phyloP scores from a whole-genome alignment of 2,888 invertebrate species.

The Chymomyza caudatula region DNA sequence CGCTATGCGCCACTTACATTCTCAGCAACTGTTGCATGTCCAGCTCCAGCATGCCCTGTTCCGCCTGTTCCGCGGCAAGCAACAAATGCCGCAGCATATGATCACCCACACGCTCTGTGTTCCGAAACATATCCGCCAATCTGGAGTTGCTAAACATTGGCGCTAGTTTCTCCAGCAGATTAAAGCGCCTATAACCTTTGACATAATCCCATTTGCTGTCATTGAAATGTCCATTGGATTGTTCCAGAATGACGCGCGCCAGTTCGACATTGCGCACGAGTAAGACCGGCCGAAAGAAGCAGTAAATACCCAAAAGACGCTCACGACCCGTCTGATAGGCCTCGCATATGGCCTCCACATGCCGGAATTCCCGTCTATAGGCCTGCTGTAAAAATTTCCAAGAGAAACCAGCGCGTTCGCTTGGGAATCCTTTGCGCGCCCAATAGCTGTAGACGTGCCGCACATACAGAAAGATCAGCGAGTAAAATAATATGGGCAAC shows the following conservation, averaged over 20 bases:
- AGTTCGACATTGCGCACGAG: slow-evolving; percentile 82
- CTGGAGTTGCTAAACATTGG: slow-evolving; percentile 83
- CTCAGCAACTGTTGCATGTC: slow-evolving; percentile 62
- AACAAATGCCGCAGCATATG: slow-evolving; percentile 79
- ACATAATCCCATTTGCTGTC: slow-evolving; percentile 82
- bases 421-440: slow-evolving; percentile 72
- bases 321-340: slow-evolving; percentile 68
- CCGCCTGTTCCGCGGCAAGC: slow-evolving; percentile 35
- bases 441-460: slow-evolving; percentile 74
- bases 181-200: slow-evolving; percentile 80
- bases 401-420: slow-evolving; percentile 51
- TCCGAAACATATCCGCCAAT: slow-evolving; percentile 82
- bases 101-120: slow-evolving; percentile 81
- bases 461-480: slow-evolving; percentile 55
- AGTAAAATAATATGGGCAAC: slow-evolving; percentile 67
- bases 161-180: slow-evolving; percentile 82
- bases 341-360: slow-evolving; percentile 64
- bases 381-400: slow-evolving; percentile 57
- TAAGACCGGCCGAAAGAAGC: slow-evolving; percentile 82
- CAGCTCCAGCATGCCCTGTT: slow-evolving; percentile 53
- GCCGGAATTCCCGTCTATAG: slow-evolving; percentile 70
- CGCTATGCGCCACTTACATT: slow-evolving; percentile 58
- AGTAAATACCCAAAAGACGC: slow-evolving; percentile 81
- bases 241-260: slow-evolving; percentile 81
- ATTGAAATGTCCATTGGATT: slow-evolving; percentile 82